phyloP scores from a whole-genome alignment of 2,797 vertebrate genomes.

The Propithecus perrieri region DNA sequence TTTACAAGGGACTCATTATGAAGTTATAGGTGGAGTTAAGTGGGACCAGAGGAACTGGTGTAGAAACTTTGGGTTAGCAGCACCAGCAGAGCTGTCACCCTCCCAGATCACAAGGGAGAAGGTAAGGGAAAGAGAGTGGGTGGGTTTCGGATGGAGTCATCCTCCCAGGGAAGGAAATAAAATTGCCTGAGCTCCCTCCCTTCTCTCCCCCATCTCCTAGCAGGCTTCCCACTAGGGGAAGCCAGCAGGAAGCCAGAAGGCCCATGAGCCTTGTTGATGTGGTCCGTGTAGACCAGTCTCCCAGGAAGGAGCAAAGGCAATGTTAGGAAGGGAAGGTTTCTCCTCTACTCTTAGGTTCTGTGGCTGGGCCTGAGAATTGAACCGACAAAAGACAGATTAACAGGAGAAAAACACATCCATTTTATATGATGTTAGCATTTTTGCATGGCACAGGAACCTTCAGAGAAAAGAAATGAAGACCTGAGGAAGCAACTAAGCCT shows the following conservation, averaged over 20 bases:
- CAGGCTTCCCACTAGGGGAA: not conserved
- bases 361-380: not conserved
- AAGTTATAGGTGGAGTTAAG: not conserved
- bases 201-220: not conserved
- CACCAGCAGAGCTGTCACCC: not conserved
- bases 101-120: not conserved
- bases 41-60: not conserved
- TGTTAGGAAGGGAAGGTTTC: not conserved
- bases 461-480: not conserved
- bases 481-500: not conserved
- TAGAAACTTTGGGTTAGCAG: not conserved
- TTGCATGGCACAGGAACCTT: not conserved
- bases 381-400: not conserved
- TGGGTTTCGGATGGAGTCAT: not conserved
- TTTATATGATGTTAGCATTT: conserved; percentile 8
- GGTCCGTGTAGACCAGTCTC: not conserved
- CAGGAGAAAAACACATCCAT: not conserved
- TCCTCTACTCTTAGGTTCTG: not conserved
- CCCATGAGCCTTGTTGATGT: not conserved
- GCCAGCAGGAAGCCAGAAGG: not conserved
- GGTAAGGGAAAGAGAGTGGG: not conserved
- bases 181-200: not conserved
- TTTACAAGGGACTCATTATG: not conserved
- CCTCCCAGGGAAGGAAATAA: not conserved
- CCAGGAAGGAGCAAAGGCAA: not conserved